Evolutionary conservation across 2,113 vertebrate species (phyloP).

Genomic region (Fulica atra): DNA sequence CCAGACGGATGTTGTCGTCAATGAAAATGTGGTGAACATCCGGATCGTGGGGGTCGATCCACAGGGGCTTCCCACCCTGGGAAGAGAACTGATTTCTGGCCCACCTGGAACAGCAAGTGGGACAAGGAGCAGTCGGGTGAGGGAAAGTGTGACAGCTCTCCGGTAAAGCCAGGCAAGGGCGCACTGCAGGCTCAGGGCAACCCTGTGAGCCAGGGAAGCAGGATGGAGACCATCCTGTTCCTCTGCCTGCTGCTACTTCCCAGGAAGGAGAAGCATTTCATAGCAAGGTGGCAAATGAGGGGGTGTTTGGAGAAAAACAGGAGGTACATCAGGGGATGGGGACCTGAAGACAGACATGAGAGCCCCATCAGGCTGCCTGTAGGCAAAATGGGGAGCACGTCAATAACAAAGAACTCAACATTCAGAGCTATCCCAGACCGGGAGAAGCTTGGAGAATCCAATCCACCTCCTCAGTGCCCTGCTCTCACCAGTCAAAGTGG

Average conservation of each 20-base stretch:
- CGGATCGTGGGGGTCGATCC: conserved; percentile 86
- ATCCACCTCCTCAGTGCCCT: background rate
- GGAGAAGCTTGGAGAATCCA: background rate
- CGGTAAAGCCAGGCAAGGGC: background rate
- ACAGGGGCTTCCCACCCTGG: conserved; percentile 86
- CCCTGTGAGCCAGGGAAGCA: background rate
- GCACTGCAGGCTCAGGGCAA: background rate
- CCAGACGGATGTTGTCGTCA: conserved; percentile 88
- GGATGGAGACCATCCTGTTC: accelerated
- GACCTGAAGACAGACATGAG: background rate
- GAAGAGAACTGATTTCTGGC: conserved; percentile 77
- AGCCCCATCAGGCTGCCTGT: background rate
- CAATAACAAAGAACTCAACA: background rate
- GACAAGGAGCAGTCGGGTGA: background rate
- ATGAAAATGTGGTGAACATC: conserved; percentile 87
- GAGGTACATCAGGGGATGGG: background rate
- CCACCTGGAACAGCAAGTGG: conserved; percentile 80
- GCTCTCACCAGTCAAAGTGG: conserved; percentile 87
- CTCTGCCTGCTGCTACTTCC: background rate
- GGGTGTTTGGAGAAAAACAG: background rate
- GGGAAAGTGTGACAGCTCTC: accelerated
- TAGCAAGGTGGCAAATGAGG: background rate
- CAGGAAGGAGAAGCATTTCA: background rate
- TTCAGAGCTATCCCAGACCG: background rate
- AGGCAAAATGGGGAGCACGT: background rate